These are phyloP conservation scores for Chauna torquata DNA, from an alignment of 2,113 vertebrate species.

Conservation along the genomic window DNA sequence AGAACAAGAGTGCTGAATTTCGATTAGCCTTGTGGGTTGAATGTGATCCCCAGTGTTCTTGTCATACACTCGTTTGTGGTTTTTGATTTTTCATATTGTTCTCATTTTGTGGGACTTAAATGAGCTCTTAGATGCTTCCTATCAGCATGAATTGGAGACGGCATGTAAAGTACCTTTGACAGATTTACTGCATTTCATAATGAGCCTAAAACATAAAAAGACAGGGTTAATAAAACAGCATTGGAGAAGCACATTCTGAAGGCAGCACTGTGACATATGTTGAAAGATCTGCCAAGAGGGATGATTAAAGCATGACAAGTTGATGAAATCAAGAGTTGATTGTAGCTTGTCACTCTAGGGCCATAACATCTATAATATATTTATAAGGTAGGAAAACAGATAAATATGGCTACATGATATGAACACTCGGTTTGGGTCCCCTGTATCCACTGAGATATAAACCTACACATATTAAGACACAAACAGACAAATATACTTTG, in stretches of 20 bases:
- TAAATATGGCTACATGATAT: neutral
- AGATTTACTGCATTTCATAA: slow-evolving; percentile 19
- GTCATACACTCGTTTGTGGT: slow-evolving; percentile 5
- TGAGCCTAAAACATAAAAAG: slow-evolving; percentile 64
- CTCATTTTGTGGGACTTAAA: slow-evolving; percentile 27
- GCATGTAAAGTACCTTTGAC: slow-evolving; percentile 28
- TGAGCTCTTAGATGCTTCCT: slow-evolving; percentile 26
- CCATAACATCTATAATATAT: slow-evolving; percentile 28
- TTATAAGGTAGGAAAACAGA: slow-evolving; percentile 36
- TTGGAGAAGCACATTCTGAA: slow-evolving; percentile 17
- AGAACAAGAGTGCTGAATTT: slow-evolving; percentile 32
- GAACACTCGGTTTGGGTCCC: neutral
- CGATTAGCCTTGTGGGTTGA: slow-evolving; percentile 3
- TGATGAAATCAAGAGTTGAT: slow-evolving; percentile 67
- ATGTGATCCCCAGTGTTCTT: slow-evolving; percentile 2
- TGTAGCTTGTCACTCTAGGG: slow-evolving; percentile 59
- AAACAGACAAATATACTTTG: neutral
- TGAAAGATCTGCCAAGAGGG: slow-evolving; percentile 59
- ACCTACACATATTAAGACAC: neutral
- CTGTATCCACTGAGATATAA: neutral
- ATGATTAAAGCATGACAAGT: slow-evolving; percentile 59
- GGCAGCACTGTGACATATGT: slow-evolving; percentile 17
- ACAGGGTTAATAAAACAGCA: slow-evolving; percentile 58
- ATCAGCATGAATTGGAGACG: neutral
- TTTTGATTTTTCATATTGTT: slow-evolving; percentile 40